Conservation (phyloP, 2,797 vertebrate genomes). For the Micrastur ruficollis region DNA sequence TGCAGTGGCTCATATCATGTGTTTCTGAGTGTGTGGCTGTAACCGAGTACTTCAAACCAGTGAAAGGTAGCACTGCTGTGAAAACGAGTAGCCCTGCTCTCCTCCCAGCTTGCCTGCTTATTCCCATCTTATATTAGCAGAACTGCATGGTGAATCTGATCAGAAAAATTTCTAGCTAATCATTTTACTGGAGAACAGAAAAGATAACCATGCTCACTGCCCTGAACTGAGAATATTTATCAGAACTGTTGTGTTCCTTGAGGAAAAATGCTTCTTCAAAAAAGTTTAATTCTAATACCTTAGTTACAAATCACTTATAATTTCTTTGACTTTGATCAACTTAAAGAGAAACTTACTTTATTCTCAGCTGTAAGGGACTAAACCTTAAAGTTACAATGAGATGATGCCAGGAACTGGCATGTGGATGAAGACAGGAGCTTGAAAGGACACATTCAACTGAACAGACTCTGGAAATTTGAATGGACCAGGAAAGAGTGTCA, state of each 20-base stretch:
- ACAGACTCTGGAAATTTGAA: background rate
- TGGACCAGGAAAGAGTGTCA: background rate
- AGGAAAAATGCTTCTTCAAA: background rate
- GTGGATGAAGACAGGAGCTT: background rate
- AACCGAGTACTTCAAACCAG: background rate
- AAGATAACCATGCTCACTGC: rapidly evolving
- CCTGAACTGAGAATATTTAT: background rate
- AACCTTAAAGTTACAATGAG: background rate
- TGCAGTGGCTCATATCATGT: background rate
- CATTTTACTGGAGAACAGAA: background rate
- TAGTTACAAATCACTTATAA: rapidly evolving
- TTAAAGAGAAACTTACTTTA: background rate
- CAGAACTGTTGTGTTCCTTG: background rate
- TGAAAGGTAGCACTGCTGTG: background rate
- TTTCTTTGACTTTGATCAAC: background rate
- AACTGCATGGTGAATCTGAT: background rate
- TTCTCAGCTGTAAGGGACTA: background rate
- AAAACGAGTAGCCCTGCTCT: background rate
- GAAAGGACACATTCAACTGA: background rate
- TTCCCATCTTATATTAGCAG: background rate
- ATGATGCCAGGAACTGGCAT: background rate
- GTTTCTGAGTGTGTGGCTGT: background rate
- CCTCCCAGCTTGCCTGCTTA: background rate
- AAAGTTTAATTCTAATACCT: background rate
- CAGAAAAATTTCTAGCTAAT: background rate